These are phyloP conservation scores for Himalopsyche phryganea DNA, from an alignment of 1,140 invertebrate genomes.

Conservation along the genomic window DNA sequence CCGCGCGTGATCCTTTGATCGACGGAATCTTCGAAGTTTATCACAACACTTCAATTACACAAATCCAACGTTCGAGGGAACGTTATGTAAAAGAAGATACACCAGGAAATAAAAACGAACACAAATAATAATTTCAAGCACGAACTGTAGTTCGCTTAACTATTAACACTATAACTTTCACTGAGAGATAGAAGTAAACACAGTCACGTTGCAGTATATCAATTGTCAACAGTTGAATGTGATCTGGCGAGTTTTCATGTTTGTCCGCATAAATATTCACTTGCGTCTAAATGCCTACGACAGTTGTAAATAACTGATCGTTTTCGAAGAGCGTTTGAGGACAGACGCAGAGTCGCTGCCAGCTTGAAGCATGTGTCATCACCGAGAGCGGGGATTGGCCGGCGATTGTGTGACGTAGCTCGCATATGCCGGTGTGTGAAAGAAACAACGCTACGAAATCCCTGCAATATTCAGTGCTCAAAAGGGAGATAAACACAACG, in stretches of 20 bases:
- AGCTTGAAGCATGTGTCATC: slow-evolving; percentile 25
- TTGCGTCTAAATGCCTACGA: slow-evolving; percentile 10
- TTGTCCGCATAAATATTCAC: slow-evolving; percentile 2
- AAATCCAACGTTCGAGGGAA: slow-evolving; percentile 9
- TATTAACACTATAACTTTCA: slow-evolving; percentile 12
- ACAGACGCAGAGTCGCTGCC: background rate
- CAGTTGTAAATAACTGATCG: slow-evolving; percentile 24
- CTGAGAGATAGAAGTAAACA: slow-evolving; percentile 8
- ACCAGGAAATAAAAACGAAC: slow-evolving; percentile 5
- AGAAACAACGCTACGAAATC: slow-evolving; percentile 2
- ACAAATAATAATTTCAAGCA: background rate
- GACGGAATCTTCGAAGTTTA: slow-evolving; percentile 32
- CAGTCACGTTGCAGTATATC: background rate
- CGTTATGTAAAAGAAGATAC: slow-evolving; percentile 14
- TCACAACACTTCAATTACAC: slow-evolving; percentile 17
- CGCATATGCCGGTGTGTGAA: slow-evolving; percentile 11
- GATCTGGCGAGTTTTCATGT: slow-evolving; percentile 5
- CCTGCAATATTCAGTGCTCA: slow-evolving; percentile 7
- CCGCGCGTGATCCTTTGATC: slow-evolving; percentile 29
- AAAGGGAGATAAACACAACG: slow-evolving; percentile 18
- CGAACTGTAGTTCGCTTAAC: background rate
- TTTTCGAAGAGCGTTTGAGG: slow-evolving; percentile 2
- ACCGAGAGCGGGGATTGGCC: slow-evolving; percentile 11
- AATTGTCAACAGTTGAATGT: slow-evolving; percentile 11
- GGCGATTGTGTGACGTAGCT: slow-evolving; percentile 3